Conservation (phyloP, 2,113 vertebrate species). For the Monarcha castaneiventris region DNA sequence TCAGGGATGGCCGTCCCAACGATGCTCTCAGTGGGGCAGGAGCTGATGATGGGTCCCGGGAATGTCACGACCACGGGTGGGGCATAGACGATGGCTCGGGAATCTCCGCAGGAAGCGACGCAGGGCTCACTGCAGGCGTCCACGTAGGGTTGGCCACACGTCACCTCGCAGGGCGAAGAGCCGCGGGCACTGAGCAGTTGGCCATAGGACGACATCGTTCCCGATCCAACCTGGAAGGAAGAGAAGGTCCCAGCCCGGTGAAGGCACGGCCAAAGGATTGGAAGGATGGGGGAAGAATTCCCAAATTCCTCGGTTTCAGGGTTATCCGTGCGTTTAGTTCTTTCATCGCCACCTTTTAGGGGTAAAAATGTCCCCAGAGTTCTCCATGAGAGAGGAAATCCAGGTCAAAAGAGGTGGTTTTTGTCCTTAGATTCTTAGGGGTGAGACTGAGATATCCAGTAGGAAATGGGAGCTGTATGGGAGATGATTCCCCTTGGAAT, state of each 20-base stretch:
- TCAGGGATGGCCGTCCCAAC: neutral
- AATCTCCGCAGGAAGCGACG: neutral
- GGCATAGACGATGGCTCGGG: neutral
- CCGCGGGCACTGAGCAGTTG: slow-evolving; percentile 7
- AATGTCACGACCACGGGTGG: slow-evolving; percentile 9
- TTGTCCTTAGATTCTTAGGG: neutral
- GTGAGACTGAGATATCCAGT: neutral
- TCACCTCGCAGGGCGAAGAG: neutral
- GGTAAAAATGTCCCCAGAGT: neutral
- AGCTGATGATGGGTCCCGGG: slow-evolving; percentile 30
- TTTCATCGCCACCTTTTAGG: neutral
- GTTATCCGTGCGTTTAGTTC: neutral
- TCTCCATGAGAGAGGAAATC: neutral
- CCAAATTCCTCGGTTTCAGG: neutral
- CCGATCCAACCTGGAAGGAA: neutral
- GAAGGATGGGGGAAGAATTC: neutral
- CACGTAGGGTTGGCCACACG: rapidly evolving
- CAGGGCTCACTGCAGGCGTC: neutral
- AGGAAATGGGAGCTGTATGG: neutral
- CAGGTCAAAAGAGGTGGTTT: neutral
- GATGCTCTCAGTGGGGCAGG: slow-evolving; percentile 13
- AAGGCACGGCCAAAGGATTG: neutral
- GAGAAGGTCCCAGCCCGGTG: neutral
- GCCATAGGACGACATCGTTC: slow-evolving; percentile 24
- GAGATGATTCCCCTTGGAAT: neutral